phyloP scores from a whole-genome alignment of 1,140 invertebrate species.

The Drosophila jambulina region DNA sequence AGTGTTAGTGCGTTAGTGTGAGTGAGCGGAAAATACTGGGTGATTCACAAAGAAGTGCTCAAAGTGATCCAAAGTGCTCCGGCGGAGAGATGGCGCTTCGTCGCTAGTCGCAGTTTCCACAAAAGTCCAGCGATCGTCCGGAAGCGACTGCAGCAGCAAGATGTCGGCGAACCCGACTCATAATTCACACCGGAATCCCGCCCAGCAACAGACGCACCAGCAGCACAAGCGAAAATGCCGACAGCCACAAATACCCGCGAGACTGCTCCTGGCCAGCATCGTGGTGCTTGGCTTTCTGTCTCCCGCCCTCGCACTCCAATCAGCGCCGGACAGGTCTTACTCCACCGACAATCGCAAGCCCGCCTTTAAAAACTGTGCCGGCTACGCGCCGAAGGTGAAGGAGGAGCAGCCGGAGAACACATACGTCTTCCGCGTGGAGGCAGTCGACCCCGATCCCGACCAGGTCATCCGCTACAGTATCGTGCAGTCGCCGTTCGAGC shows the following conservation, averaged over 20 bases:
- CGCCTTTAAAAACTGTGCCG: conserved; percentile 88
- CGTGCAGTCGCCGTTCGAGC: conserved; percentile 90
- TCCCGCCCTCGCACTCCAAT: conserved; percentile 44
- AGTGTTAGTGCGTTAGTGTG: conserved; percentile 19
- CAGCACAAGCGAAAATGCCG: conserved; percentile 79
- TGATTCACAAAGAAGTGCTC: conserved; percentile 63
- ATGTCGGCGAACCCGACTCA: conserved; percentile 52
- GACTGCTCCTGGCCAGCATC: conserved; percentile 31
- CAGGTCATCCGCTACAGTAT: conserved; percentile 93
- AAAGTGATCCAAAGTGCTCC: conserved; percentile 24
- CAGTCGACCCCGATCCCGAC: conserved; percentile 90
- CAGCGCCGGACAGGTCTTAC: conserved; percentile 40
- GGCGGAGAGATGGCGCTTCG: conserved; percentile 42
- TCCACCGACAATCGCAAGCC: conserved; percentile 89
- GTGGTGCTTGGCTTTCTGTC: conserved; percentile 34
- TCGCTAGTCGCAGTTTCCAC: conserved; percentile 47
- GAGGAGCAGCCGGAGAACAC: conserved; percentile 88
- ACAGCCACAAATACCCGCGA: conserved; percentile 21
- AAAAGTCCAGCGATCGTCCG: conserved; percentile 25
- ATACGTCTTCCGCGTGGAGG: conserved; percentile 88
- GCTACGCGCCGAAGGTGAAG: conserved; percentile 88
- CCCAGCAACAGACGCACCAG: conserved; percentile 73
- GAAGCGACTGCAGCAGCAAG: conserved; percentile 64
- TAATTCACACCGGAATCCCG: conserved; percentile 44
- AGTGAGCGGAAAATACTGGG: conserved; percentile 65